Percentiles rank a stretch among this genome's conserved stretches.
These are phyloP conservation scores for Seira ritae DNA, from an alignment of 2,888 invertebrate species.

Conservation along the genomic window DNA sequence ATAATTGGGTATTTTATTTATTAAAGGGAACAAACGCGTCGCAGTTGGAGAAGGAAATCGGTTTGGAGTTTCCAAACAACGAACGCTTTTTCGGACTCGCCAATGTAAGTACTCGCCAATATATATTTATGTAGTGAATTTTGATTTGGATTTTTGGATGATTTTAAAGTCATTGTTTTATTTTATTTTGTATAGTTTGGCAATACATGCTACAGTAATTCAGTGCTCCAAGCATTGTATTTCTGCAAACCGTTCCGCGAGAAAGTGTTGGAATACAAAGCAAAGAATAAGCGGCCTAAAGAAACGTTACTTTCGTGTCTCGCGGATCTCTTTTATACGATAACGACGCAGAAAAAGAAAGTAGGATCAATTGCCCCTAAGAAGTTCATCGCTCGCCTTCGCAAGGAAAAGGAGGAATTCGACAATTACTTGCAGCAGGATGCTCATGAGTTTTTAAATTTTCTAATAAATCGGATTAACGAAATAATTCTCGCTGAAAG, in stretches of 20 bases:
- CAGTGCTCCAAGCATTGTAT: constrained; percentile 98
- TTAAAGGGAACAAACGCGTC: constrained; percentile 98
- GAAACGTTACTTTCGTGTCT: constrained; percentile 98
- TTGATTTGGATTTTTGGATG: background rate
- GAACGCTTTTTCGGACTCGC: constrained; percentile 99
- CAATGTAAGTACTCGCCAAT: constrained; percentile 84
- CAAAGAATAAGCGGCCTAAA: constrained; percentile 95
- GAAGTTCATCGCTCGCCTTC: constrained; percentile 97
- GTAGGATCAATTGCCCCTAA: constrained; percentile 99
- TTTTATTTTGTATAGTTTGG: constrained; percentile 88
- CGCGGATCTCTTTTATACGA: constrained; percentile 98
- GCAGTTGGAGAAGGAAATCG: constrained; percentile 99
- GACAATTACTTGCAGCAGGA: constrained; percentile 99
- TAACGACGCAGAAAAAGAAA: constrained; percentile 99
- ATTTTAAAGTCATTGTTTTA: constrained; percentile 39
- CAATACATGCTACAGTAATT: constrained; percentile 99
- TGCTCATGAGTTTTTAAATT: constrained; percentile 99
- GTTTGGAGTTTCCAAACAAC: constrained; percentile 98
- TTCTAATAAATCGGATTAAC: constrained; percentile 98
- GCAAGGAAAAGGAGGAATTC: constrained; percentile 99
- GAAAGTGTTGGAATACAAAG: constrained; percentile 98
- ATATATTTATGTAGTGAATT: constrained; percentile 2
- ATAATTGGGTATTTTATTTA: no score
- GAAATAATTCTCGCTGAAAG: constrained; percentile 95
- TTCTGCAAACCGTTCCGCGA: constrained; percentile 99